These are phyloP conservation scores for pig (Sus scrofa) DNA, from an alignment of 2,113 vertebrate genomes.

Conservation along the genomic window T2T-Sscrofa CM000816.6:82938501-82939000, in stretches of 20 bases:
- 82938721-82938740: constrained; percentile 16
- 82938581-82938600: constrained; percentile 33
- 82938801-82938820: neutral
- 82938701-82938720: constrained; percentile 41
- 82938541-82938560: neutral
- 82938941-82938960: neutral
- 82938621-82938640: neutral
- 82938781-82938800: neutral
- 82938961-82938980: constrained; percentile 11
- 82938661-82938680: neutral
- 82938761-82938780: constrained; percentile 25
- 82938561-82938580: constrained; percentile 35
- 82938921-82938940: neutral
- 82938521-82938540: too few species aligned
- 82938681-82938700: neutral
- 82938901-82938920: neutral
- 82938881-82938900: neutral
- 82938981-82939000: neutral
- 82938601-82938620: constrained; percentile 22
- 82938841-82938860: neutral
- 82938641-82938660: constrained; percentile 36
- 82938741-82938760: constrained; percentile 56
- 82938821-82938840: neutral
- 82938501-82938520: too few species aligned
- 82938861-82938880: neutral